Evolutionary conservation across 2,797 vertebrate species (phyloP).

Genomic region (Characodon lateralis): DNA sequence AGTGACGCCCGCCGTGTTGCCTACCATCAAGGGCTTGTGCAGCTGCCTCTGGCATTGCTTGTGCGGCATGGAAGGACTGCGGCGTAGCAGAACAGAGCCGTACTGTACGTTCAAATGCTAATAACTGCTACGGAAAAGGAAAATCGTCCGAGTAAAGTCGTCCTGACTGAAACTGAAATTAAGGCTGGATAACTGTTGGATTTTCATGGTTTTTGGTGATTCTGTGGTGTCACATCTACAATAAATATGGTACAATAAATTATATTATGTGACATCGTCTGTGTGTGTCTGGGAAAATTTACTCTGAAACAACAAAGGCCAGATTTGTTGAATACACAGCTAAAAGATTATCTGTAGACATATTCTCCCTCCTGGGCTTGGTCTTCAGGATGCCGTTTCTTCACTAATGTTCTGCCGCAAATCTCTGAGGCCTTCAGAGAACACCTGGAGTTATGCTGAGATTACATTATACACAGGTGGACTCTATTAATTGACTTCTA

Average conservation of each 20-base stretch:
- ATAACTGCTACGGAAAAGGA: neutral
- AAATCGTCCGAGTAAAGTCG: neutral
- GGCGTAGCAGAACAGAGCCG: neutral
- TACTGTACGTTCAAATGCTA: constrained; percentile 3
- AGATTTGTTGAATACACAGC: neutral
- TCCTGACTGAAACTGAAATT: neutral
- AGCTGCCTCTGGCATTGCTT: constrained; percentile 12
- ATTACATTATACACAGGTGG: too few relatives aligned
- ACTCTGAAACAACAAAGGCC: too few relatives aligned
- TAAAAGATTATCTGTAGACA: too few relatives aligned
- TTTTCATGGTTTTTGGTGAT: neutral
- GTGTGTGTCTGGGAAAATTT: neutral
- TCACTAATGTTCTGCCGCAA: neutral
- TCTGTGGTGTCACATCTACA: neutral
- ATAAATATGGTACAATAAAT: too few relatives aligned
- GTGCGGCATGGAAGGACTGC: constrained; percentile 2
- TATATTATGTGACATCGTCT: too few relatives aligned
- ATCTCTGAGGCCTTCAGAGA: too few relatives aligned
- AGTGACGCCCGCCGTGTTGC: constrained; percentile 9
- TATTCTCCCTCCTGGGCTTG: neutral
- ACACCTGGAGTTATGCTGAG: too few relatives aligned
- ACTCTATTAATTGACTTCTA: too few relatives aligned
- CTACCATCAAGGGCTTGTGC: constrained; percentile 12
- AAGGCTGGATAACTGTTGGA: neutral
- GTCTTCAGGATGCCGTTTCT: neutral